phyloP scores from a whole-genome alignment of 2,888 invertebrate species.

The Ernsta delagoae region DNA sequence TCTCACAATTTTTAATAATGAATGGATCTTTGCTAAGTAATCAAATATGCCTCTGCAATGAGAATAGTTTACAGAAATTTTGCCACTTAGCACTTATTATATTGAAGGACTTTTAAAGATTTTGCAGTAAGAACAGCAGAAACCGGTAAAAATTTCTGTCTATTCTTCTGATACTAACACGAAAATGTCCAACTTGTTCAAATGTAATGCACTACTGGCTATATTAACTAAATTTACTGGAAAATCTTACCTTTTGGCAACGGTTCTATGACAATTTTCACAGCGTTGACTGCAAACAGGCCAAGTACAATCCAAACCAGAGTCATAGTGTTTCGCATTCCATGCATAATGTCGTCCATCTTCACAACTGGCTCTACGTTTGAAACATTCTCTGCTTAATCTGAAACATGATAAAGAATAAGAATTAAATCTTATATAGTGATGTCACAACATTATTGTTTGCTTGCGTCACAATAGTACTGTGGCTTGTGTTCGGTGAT shows the following conservation, averaged over 20 bases:
- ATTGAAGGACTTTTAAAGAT: too few species aligned
- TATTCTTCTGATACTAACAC: too few species aligned
- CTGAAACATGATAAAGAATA: conserved; percentile 55
- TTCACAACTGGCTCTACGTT: conserved; percentile 49
- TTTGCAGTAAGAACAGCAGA: too few species aligned
- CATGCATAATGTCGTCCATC: conserved; percentile 62
- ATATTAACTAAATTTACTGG: too few species aligned
- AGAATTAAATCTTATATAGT: background rate
- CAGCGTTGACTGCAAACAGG: conserved; percentile 65
- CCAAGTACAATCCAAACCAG: conserved; percentile 68
- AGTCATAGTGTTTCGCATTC: conserved; percentile 56
- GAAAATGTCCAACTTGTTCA: too few species aligned
- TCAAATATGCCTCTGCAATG: background rate
- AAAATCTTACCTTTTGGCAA: conserved; percentile 76
- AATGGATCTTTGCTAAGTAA: background rate
- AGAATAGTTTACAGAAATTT: background rate
- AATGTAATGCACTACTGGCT: too few species aligned
- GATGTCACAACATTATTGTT: background rate
- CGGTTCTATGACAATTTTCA: conserved; percentile 81
- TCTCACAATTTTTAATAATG: background rate
- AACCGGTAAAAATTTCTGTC: too few species aligned
- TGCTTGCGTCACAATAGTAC: too few species aligned
- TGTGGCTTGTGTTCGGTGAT: too few species aligned
- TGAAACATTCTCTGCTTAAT: conserved; percentile 54
- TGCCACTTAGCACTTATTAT: too few species aligned